These are phyloP conservation scores for Hestina assimilis DNA, from an alignment of 1,140 invertebrate species.

Conservation along the genomic window DNA sequence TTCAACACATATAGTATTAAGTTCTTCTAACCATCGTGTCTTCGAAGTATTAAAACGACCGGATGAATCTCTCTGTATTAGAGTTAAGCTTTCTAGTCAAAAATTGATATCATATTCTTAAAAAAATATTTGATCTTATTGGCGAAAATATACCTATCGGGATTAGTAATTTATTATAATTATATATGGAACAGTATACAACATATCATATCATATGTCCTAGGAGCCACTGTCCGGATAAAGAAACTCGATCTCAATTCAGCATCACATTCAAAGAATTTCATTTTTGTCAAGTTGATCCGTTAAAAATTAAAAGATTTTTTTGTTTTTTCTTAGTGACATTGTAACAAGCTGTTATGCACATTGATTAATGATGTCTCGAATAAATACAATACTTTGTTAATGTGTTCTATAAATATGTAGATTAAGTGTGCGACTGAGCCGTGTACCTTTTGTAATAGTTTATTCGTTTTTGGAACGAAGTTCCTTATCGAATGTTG, in stretches of 20 bases:
- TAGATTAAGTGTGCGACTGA: slow-evolving; percentile 11
- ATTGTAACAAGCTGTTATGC: not conserved
- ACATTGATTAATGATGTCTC: slow-evolving; percentile 7
- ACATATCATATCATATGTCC: slow-evolving; percentile 28
- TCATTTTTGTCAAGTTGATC: not conserved
- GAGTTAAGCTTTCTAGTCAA: slow-evolving; percentile 75
- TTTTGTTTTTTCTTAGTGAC: not conserved
- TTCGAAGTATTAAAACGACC: slow-evolving; percentile 63
- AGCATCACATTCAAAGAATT: not conserved
- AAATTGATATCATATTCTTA: slow-evolving; percentile 63
- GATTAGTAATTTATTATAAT: slow-evolving; percentile 19
- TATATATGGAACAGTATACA: slow-evolving; percentile 12
- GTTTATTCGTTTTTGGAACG: not conserved
- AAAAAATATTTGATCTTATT: slow-evolving; percentile 30
- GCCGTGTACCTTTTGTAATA: not conserved
- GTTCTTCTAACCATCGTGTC: slow-evolving; percentile 1
- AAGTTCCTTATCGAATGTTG: no score
- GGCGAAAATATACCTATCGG: slow-evolving; percentile 15
- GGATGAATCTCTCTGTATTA: slow-evolving; percentile 75
- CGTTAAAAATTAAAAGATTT: no score
- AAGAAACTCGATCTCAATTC: slow-evolving; percentile 18
- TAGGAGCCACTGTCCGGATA: slow-evolving; percentile 4
- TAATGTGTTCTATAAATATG: not conserved
- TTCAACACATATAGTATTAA: slow-evolving; percentile 2
- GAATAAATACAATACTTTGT: not conserved